Conservation (phyloP, 2,113 vertebrate genomes). For the Blennius ocellaris region DNA sequence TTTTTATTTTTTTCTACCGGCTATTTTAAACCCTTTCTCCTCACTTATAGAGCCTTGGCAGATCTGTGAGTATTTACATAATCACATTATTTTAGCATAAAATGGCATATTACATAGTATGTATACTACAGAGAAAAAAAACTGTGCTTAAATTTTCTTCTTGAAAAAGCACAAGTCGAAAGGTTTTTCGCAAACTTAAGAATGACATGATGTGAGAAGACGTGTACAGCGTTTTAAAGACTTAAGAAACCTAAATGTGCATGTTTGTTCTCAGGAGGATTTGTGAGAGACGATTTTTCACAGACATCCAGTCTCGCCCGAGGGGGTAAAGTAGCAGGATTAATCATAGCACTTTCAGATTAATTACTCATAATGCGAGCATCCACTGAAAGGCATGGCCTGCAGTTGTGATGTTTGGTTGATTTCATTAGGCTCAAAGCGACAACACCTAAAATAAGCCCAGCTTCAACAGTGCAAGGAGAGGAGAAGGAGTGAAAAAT, state of each 20-base stretch:
- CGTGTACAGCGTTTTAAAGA: slow-evolving; percentile 56
- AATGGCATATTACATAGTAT: slow-evolving; percentile 9
- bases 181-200: slow-evolving; percentile 27
- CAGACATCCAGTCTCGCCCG: slow-evolving; percentile 77
- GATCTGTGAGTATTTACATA: slow-evolving; percentile 43
- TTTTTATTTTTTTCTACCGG: slow-evolving; percentile 46
- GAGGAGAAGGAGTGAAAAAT: slow-evolving; percentile 32
- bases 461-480: slow-evolving; percentile 43
- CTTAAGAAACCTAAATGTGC: slow-evolving; percentile 69
- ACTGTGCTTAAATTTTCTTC: slow-evolving; percentile 23
- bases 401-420: slow-evolving; percentile 83
- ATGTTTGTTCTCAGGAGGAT: slow-evolving; percentile 72
- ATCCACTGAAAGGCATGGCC: slow-evolving; percentile 83
- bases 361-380: slow-evolving; percentile 87
- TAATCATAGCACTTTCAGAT: slow-evolving; percentile 87
- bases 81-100: slow-evolving; percentile 40
- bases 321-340: slow-evolving; percentile 80
- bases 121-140: neutral
- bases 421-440: slow-evolving; percentile 85
- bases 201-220: slow-evolving; percentile 62
- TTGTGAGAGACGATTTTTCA: slow-evolving; percentile 66
- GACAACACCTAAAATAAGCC: slow-evolving; percentile 82
- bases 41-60: slow-evolving; percentile 41
- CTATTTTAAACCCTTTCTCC: slow-evolving; percentile 30
- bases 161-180: slow-evolving; percentile 15